Conservation (phyloP, 2,888 invertebrate species). For the Drosophila tripunctata region DNA sequence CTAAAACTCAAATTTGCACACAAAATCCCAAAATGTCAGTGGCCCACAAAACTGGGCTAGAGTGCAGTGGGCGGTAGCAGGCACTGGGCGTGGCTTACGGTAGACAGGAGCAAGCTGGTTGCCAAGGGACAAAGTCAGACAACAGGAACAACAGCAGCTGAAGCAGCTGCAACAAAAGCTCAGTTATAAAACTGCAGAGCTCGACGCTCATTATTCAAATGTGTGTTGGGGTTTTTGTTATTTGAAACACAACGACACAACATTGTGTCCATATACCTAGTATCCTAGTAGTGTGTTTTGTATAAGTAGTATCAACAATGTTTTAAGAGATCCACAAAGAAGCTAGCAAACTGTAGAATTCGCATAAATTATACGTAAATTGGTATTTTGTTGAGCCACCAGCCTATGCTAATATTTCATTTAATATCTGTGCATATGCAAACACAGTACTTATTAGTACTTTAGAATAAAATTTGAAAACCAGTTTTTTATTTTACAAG, state of each 20-base stretch:
- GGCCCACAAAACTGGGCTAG: constrained; percentile 40
- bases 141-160: constrained; percentile 28
- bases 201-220: constrained; percentile 70
- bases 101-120: constrained; percentile 29
- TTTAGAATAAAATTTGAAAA: too few relatives aligned
- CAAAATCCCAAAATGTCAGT: constrained; percentile 71
- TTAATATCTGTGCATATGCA: too few relatives aligned
- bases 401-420: not conserved
- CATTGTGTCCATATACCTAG: not conserved
- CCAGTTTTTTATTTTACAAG: too few relatives aligned
- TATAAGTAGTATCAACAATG: not conserved
- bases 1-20: constrained; percentile 64
- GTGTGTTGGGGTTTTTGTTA: constrained; percentile 38
- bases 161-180: constrained; percentile 39
- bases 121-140: constrained; percentile 38
- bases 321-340: not conserved
- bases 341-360: not conserved
- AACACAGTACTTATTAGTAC: too few relatives aligned
- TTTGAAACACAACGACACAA: constrained; percentile 9
- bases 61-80: not conserved
- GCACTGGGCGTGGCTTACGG: not conserved
- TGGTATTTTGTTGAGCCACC: not conserved
- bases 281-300: too few relatives aligned
- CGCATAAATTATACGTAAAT: not conserved
- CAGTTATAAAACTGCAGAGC: constrained; percentile 46